A percentile compares a stretch with the other conserved stretches of the same genome.
phyloP scores from a whole-genome alignment of 2,113 vertebrate genomes.

The Bos indicus region DNA sequence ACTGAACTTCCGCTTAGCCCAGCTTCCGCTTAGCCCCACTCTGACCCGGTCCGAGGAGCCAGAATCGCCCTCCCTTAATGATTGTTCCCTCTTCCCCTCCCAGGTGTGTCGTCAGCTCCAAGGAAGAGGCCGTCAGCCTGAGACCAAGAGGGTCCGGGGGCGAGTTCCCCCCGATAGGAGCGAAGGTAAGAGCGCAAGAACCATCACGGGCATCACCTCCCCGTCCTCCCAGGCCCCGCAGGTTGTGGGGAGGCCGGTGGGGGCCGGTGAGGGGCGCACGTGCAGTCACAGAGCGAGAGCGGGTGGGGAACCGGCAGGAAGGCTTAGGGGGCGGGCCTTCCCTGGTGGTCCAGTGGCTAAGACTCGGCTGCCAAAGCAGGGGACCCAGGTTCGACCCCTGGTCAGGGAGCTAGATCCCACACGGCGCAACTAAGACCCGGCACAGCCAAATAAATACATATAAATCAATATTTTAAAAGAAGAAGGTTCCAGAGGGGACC shows the following conservation, averaged over 20 bases:
- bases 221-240: neutral
- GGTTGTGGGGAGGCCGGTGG: neutral
- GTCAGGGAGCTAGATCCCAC: neutral
- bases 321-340: too few relatives aligned
- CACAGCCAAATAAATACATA: neutral
- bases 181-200: neutral
- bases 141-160: neutral
- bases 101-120: neutral
- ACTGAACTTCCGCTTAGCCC: accelerated
- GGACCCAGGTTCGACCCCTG: neutral
- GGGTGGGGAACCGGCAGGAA: neutral
- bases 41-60: neutral
- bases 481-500: neutral
- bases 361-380: neutral
- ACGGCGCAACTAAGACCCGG: neutral
- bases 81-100: too few relatives aligned
- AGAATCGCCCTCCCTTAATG: neutral
- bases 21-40: too few relatives aligned
- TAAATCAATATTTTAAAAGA: neutral
- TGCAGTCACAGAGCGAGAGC: neutral
- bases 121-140: neutral
- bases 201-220: neutral
- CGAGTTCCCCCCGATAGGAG: neutral
- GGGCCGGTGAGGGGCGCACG: too few relatives aligned
- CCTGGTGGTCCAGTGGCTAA: accelerated